Evolutionary conservation across 2,888 invertebrate genomes (phyloP).

Genomic region (Asteroscopus sphinx): DNA sequence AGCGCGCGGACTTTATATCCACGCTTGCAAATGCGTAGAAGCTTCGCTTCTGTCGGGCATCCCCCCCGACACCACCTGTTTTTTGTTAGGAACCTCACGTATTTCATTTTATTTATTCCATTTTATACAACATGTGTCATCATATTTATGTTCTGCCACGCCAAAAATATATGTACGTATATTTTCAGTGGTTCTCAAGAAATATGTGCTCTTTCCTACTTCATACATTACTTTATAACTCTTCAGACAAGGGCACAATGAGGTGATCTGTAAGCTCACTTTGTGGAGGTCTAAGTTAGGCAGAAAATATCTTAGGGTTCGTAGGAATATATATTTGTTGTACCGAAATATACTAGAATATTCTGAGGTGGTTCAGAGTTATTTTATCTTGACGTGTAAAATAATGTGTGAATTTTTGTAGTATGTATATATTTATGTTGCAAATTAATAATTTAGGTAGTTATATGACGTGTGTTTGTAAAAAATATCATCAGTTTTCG

Average conservation of each 20-base stretch:
- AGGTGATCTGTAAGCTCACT: conserved; percentile 48
- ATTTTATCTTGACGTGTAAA: conserved; percentile 13
- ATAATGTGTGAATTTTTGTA: conserved; percentile 6
- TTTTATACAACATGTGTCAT: not conserved
- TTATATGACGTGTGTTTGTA: too few species aligned
- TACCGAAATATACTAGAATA: conserved; percentile 9
- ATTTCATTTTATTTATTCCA: too few species aligned
- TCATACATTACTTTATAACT: conserved; percentile 50
- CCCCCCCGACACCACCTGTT: too few species aligned
- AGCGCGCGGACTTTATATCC: too few species aligned
- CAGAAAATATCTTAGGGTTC: conserved; percentile 24
- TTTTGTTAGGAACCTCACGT: too few species aligned
- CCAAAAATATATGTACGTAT: conserved; percentile 38
- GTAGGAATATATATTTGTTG: conserved; percentile 31
- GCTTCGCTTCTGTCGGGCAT: too few species aligned
- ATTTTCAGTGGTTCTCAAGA: conserved; percentile 26
- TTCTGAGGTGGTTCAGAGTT: conserved; percentile 11
- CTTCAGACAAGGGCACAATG: conserved; percentile 36
- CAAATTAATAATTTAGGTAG: too few species aligned
- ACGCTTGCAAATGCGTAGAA: too few species aligned
- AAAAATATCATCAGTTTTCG: too few species aligned
- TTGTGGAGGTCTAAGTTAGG: conserved; percentile 34
- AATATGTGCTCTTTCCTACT: conserved; percentile 48
- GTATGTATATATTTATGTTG: not conserved
- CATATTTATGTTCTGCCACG: conserved; percentile 39